These are phyloP conservation scores for Lysandra coridon DNA, from an alignment of 2,888 invertebrate species.

Conservation along the genomic window DNA sequence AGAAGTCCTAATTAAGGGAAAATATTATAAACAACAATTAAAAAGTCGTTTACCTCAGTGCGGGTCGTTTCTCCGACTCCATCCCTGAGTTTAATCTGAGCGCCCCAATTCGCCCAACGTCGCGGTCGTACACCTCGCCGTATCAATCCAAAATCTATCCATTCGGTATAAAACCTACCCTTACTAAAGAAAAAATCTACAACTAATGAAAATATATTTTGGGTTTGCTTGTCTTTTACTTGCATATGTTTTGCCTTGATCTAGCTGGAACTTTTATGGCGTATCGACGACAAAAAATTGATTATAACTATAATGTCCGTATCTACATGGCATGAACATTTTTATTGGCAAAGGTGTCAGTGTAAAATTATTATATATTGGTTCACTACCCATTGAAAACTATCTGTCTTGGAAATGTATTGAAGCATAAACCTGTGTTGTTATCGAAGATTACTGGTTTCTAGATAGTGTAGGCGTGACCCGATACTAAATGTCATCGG, in stretches of 20 bases:
- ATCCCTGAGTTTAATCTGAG: constrained; percentile 58
- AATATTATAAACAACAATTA: constrained; percentile 1
- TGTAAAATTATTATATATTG: neutral
- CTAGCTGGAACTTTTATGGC: too few relatives aligned
- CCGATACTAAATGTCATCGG: neutral
- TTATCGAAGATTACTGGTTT: neutral
- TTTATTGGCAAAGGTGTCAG: neutral
- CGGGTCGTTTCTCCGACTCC: constrained; percentile 49
- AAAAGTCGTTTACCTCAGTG: constrained; percentile 45
- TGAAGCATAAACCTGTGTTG: constrained; percentile 5
- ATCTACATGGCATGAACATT: neutral
- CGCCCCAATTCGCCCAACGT: constrained; percentile 65
- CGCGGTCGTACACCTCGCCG: constrained; percentile 44
- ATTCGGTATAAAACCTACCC: neutral
- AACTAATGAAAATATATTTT: neutral
- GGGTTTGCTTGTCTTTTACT: neutral
- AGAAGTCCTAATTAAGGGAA: neutral
- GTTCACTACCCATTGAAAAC: neutral
- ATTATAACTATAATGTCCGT: neutral
- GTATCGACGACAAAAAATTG: too few relatives aligned
- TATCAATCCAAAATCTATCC: constrained; percentile 14
- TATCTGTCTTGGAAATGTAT: constrained; percentile 4
- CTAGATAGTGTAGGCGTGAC: constrained; percentile 1
- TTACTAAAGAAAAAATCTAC: neutral
- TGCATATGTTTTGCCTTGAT: too few relatives aligned